Evolutionary conservation across 2,888 invertebrate genomes (phyloP).

Genomic region (Agrochola lychnidis): DNA sequence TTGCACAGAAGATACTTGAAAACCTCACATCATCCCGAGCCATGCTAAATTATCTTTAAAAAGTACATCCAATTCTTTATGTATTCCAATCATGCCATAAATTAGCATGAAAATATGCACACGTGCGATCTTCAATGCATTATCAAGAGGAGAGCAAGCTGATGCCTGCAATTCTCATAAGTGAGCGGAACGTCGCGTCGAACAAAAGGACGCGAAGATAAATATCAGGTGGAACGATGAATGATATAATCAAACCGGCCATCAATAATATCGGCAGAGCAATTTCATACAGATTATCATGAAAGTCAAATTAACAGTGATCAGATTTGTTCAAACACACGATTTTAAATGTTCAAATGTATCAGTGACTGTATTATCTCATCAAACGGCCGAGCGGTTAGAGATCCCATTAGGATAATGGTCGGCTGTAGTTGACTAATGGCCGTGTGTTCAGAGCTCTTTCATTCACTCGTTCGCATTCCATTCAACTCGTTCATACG

Average conservation of each 20-base stretch:
- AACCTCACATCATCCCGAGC: neutral
- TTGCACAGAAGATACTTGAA: neutral
- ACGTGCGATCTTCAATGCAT: conserved; percentile 54
- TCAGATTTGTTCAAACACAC: conserved; percentile 60
- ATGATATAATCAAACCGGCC: conserved; percentile 50
- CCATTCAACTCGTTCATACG: conserved; percentile 76
- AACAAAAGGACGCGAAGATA: conserved; percentile 46
- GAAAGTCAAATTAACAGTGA: conserved; percentile 60
- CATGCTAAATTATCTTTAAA: conserved; percentile 25
- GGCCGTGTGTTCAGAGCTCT: conserved; percentile 76
- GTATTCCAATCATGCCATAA: conserved; percentile 54
- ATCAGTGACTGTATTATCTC: conserved; percentile 67
- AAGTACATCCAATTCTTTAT: conserved; percentile 35
- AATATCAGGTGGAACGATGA: conserved; percentile 46
- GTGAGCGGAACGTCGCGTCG: conserved; percentile 42
- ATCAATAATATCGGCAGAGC: conserved; percentile 53
- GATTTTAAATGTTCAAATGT: conserved; percentile 65
- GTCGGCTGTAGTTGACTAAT: conserved; percentile 83
- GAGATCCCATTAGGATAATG: conserved; percentile 87
- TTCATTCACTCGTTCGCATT: conserved; percentile 80
- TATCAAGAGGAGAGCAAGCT: conserved; percentile 55
- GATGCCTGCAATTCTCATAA: conserved; percentile 56
- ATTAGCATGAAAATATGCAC: conserved; percentile 60
- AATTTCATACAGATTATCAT: conserved; percentile 58
- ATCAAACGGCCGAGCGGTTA: conserved; percentile 80